Percentiles rank a stretch among this genome's conserved stretches.
Conservation (phyloP, 1,140 invertebrate species). For the Mercenaria mercenaria region DNA sequence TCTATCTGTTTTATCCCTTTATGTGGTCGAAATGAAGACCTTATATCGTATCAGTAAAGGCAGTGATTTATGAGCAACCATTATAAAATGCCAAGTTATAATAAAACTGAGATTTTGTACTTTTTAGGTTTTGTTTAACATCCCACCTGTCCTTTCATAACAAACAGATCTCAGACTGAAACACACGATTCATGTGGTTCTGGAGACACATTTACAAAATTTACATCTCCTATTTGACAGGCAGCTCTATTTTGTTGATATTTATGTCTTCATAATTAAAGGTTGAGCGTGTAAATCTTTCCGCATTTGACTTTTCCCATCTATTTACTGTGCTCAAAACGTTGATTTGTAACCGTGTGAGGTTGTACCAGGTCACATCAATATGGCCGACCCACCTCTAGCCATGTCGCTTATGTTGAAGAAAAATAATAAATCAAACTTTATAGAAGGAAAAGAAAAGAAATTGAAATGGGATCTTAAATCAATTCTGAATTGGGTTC, state of each 20-base stretch:
- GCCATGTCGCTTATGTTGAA: constrained; percentile 23
- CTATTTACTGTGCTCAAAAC: constrained; percentile 46
- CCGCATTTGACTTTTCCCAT: constrained; percentile 63
- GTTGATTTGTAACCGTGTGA: constrained; percentile 52
- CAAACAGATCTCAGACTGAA: constrained; percentile 32
- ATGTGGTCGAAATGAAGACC: constrained; percentile 19
- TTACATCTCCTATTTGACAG: constrained; percentile 63
- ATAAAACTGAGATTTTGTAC: neutral
- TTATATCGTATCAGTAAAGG: constrained; percentile 18
- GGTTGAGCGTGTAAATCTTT: constrained; percentile 63
- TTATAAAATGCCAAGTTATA: constrained; percentile 33
- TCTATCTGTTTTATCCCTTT: neutral
- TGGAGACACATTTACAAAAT: constrained; percentile 63
- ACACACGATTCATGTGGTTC: constrained; percentile 31
- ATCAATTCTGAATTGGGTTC: constrained; percentile 59
- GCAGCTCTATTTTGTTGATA: constrained; percentile 64
- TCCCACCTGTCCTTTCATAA: constrained; percentile 33
- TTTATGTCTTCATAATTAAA: constrained; percentile 68
- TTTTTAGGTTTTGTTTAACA: constrained; percentile 9
- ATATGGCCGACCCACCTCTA: constrained; percentile 39
- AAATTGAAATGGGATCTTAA: constrained; percentile 56
- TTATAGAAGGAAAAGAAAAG: constrained; percentile 51
- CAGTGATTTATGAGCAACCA: constrained; percentile 1
- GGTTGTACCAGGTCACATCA: constrained; percentile 39
- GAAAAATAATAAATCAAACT: constrained; percentile 53